A percentile compares a stretch with the other conserved stretches of the same genome.
Evolutionary conservation across 2,797 vertebrate genomes (phyloP).

Genomic region (Anguilla megastoma): DNA sequence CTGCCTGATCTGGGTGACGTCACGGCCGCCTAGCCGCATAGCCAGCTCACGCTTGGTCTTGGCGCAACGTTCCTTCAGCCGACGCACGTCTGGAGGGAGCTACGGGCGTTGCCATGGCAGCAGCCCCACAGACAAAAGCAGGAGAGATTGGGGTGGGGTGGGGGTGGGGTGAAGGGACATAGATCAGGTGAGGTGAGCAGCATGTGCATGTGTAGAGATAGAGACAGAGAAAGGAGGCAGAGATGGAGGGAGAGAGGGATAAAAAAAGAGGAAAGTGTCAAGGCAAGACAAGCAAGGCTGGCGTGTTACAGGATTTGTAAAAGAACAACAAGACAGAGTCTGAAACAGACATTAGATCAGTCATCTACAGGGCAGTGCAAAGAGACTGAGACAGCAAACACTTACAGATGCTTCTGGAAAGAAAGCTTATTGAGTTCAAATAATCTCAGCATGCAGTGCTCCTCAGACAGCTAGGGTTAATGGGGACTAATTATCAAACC

Average conservation of each 20-base stretch:
- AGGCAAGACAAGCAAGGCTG: constrained; percentile 33
- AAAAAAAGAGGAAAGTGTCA: constrained; percentile 36
- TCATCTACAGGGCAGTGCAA: neutral
- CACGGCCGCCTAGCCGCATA: constrained; percentile 77
- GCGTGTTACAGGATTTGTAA: constrained; percentile 28
- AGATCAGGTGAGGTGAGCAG: constrained; percentile 25
- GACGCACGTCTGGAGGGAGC: constrained; percentile 83
- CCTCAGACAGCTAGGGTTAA: neutral
- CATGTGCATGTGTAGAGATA: constrained; percentile 40
- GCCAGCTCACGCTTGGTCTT: constrained; percentile 84
- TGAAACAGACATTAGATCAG: neutral
- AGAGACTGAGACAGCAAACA: constrained; percentile 1
- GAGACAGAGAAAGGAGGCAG: constrained; percentile 34
- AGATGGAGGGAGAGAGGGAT: constrained; percentile 11
- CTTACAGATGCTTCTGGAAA: neutral
- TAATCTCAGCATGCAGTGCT: neutral
- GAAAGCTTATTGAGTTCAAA: neutral
- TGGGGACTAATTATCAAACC: neutral
- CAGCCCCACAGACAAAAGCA: constrained; percentile 58
- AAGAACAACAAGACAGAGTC: constrained; percentile 25
- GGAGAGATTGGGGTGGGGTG: constrained; percentile 31
- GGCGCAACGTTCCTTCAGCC: constrained; percentile 82
- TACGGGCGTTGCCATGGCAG: constrained; percentile 61
- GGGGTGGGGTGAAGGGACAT: constrained; percentile 14
- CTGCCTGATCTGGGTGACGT: constrained; percentile 81